phyloP scores from a whole-genome alignment of 2,888 invertebrate species.

The Microchrysa polita region DNA sequence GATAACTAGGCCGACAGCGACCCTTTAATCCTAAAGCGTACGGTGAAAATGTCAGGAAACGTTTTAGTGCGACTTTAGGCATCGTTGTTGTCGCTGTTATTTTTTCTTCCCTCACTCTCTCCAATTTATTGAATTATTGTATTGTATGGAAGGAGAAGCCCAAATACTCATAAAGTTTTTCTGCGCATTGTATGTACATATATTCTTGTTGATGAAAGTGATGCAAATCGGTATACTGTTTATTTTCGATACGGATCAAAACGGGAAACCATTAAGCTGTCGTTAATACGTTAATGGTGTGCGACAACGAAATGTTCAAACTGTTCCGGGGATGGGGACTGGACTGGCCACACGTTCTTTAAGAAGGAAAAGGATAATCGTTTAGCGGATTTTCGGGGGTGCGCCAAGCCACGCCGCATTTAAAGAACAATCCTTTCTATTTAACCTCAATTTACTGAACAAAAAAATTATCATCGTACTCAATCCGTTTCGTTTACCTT shows the following conservation, averaged over 20 bases:
- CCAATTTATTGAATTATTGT: too few relatives aligned
- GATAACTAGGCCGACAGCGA: too few relatives aligned
- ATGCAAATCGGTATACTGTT: slow-evolving; percentile 49
- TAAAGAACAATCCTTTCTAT: too few relatives aligned
- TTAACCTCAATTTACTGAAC: too few relatives aligned
- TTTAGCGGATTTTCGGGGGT: too few relatives aligned
- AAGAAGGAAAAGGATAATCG: too few relatives aligned
- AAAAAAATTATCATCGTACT: too few relatives aligned
- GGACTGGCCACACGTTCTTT: too few relatives aligned
- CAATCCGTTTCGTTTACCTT: too few relatives aligned
- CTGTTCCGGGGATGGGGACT: slow-evolving; percentile 8
- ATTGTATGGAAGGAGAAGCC: not conserved
- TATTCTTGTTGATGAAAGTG: slow-evolving; percentile 26
- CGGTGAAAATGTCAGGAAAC: too few relatives aligned
- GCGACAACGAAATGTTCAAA: slow-evolving; percentile 31
- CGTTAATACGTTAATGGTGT: slow-evolving; percentile 35
- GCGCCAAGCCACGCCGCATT: too few relatives aligned
- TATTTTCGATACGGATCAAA: slow-evolving; percentile 41
- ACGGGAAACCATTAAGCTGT: slow-evolving; percentile 44
- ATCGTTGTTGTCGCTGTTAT: not conserved
- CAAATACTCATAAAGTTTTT: slow-evolving; percentile 43
- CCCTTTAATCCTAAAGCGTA: too few relatives aligned
- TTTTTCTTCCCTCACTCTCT: not conserved
- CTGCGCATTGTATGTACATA: not conserved
- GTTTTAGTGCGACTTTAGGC: not conserved